A percentile compares a stretch with the other conserved stretches of the same genome.
Evolutionary conservation across 2,888 invertebrate genomes (phyloP).

Genomic region (Sarcophaga variegata): DNA sequence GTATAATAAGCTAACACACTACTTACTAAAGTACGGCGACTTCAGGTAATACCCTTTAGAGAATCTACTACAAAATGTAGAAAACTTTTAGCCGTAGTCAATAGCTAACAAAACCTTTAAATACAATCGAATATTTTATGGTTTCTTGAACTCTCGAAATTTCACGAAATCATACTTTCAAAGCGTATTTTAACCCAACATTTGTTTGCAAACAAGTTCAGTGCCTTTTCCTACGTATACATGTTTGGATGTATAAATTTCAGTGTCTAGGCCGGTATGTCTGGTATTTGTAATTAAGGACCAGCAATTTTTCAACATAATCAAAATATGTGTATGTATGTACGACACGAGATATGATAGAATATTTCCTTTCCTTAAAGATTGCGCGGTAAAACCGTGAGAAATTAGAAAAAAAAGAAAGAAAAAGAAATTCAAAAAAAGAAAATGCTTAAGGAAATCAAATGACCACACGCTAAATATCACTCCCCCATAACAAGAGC

Average conservation of each 20-base stretch:
- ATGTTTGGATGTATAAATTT: not conserved
- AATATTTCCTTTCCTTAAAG: not conserved
- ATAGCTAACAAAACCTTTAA: no score
- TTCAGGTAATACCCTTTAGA: no score
- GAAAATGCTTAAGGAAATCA: constrained; percentile 50
- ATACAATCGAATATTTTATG: no score
- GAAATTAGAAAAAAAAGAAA: not conserved
- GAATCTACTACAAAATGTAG: no score
- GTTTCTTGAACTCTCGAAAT: no score
- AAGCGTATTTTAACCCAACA: no score
- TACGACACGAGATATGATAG: constrained; percentile 22
- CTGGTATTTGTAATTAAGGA: constrained; percentile 51
- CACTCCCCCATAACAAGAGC: not conserved
- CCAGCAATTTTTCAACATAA: constrained; percentile 47
- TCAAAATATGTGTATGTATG: constrained; percentile 13
- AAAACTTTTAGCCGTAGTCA: no score
- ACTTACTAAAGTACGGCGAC: no score
- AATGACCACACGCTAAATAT: constrained; percentile 60
- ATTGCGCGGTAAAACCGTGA: not conserved
- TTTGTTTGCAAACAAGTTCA: no score
- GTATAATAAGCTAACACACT: no score
- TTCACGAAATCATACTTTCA: no score
- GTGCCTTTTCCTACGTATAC: no score
- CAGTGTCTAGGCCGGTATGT: constrained; percentile 36
- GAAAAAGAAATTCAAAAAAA: not conserved